A percentile compares a stretch with the other conserved stretches of the same genome.
Conservation (phyloP, 2,113 vertebrate species). For the Ciconia stormi region DNA sequence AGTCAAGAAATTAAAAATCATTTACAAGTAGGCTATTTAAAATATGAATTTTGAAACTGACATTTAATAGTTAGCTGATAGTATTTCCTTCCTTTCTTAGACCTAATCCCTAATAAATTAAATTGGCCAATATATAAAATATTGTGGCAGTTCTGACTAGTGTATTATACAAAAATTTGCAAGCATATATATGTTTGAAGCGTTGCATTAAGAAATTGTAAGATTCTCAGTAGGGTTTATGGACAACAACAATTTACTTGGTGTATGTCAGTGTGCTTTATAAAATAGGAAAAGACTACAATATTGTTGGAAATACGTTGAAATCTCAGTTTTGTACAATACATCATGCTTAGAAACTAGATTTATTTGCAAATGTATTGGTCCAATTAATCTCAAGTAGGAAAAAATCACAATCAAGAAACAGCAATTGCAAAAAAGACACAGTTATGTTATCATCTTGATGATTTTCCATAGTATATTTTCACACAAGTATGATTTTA, state of each 20-base stretch:
- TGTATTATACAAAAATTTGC: neutral
- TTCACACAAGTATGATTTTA: constrained; percentile 69
- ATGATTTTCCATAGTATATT: constrained; percentile 65
- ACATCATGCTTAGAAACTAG: constrained; percentile 75
- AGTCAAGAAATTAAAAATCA: neutral
- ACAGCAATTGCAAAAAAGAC: constrained; percentile 68
- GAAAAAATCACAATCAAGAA: constrained; percentile 75
- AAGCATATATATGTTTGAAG: neutral
- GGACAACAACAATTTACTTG: neutral
- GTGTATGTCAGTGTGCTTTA: neutral
- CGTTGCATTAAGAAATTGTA: neutral
- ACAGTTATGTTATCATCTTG: constrained; percentile 63
- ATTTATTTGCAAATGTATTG: constrained; percentile 82
- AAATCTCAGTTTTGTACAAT: constrained; percentile 61
- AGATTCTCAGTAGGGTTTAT: neutral
- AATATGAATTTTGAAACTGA: neutral
- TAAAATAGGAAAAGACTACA: neutral
- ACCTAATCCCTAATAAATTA: neutral
- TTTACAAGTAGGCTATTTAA: neutral
- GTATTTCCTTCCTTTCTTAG: neutral
- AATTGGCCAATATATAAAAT: neutral
- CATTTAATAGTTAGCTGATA: neutral
- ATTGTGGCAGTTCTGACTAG: neutral
- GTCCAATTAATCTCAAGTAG: constrained; percentile 76
- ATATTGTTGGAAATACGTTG: neutral